Conservation (phyloP, 2,797 vertebrate genomes). For the Lepilemur septentrionalis region DNA sequence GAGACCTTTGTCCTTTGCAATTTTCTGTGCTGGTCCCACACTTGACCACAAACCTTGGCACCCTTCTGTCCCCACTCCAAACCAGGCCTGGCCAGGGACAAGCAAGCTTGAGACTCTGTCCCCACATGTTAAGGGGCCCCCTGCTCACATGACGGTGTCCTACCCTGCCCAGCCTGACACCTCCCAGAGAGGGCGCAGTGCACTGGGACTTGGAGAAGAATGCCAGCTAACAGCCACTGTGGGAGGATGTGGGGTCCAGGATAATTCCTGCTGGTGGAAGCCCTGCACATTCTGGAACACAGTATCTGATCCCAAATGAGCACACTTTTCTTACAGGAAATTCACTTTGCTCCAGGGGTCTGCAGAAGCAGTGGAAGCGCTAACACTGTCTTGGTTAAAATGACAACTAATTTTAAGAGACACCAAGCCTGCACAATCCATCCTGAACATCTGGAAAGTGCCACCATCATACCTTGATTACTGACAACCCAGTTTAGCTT, state of each 20-base stretch:
- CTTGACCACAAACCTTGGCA: background rate
- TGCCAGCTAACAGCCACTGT: background rate
- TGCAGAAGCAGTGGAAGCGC: background rate
- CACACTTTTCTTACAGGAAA: background rate
- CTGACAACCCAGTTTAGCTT: background rate
- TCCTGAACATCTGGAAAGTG: background rate
- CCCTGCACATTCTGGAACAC: background rate
- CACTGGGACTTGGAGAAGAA: background rate
- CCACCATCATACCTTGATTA: background rate
- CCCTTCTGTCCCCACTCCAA: background rate
- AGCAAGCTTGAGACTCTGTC: background rate
- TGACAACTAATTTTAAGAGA: background rate
- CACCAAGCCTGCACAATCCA: background rate
- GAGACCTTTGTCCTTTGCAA: background rate
- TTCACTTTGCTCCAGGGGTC: background rate
- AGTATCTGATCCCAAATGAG: background rate
- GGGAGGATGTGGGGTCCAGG: background rate
- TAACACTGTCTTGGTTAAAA: background rate
- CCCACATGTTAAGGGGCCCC: rapidly evolving
- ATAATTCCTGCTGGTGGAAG: background rate
- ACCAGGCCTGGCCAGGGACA: background rate
- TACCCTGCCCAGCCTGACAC: background rate
- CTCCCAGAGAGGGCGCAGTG: too few species aligned
- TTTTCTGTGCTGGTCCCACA: background rate
- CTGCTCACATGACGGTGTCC: too few species aligned